A percentile compares a stretch with the other conserved stretches of the same genome.
phyloP scores from a whole-genome alignment of 1,140 invertebrate genomes.

The Drosophila eugracilis region DNA sequence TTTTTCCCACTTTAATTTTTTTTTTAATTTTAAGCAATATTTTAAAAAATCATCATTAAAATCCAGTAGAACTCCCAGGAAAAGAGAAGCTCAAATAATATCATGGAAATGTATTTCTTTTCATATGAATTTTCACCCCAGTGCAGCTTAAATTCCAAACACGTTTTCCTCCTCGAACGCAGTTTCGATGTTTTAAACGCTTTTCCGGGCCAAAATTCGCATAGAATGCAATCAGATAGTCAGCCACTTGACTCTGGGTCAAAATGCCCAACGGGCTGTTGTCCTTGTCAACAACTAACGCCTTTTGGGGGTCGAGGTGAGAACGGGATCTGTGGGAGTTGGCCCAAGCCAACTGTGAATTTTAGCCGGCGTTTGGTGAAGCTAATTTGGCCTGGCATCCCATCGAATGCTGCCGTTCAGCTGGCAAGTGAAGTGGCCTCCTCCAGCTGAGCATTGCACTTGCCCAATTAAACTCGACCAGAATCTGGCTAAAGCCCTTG shows the following conservation, averaged over 20 bases:
- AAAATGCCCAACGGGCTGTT: conserved; percentile 26
- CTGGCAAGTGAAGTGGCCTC: conserved; percentile 40
- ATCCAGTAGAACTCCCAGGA: too few species aligned
- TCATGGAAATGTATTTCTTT: neutral
- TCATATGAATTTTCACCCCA: neutral
- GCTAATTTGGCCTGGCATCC: conserved; percentile 50
- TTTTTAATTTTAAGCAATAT: too few species aligned
- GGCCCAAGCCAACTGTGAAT: neutral
- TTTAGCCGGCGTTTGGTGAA: conserved; percentile 48
- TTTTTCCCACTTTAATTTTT: too few species aligned
- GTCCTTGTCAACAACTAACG: conserved; percentile 57
- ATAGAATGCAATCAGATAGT: conserved; percentile 71
- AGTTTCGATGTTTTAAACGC: conserved; percentile 57
- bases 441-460: conserved; percentile 31
- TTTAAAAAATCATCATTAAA: too few species aligned
- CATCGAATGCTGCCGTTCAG: conserved; percentile 29
- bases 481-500: conserved; percentile 32
- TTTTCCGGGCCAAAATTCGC: conserved; percentile 66
- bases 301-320: conserved; percentile 45
- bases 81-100: neutral
- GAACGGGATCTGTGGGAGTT: conserved; percentile 26
- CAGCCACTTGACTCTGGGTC: conserved; percentile 34
- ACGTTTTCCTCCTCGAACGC: conserved; percentile 48
- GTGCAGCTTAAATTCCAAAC: conserved; percentile 51
- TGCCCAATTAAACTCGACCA: conserved; percentile 62